phyloP scores from a whole-genome alignment of 2,797 vertebrate genomes.

The Schizothorax lantsangensis region DNA sequence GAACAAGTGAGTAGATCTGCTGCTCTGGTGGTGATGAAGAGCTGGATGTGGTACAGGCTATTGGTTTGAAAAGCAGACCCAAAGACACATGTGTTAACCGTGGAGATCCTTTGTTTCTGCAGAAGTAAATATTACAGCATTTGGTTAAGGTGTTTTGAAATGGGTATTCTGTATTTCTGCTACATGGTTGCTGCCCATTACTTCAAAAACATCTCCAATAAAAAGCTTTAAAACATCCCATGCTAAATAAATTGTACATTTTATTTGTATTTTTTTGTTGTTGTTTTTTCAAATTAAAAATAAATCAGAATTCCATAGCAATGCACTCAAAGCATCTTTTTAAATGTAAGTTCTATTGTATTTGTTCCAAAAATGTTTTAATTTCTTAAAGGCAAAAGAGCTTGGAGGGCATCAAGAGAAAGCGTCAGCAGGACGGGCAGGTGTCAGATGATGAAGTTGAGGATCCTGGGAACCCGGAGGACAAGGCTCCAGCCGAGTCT shows the following conservation, averaged over 20 bases:
- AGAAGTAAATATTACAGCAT: not conserved
- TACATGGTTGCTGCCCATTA: not conserved
- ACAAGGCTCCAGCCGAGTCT: conserved; percentile 60
- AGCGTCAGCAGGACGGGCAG: conserved; percentile 60
- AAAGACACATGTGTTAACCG: not conserved
- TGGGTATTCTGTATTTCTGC: not conserved
- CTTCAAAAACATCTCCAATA: not conserved
- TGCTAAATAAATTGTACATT: no score
- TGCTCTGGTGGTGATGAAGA: not conserved
- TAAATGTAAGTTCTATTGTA: not conserved
- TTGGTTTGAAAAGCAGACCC: not conserved
- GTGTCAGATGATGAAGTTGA: conserved; percentile 83
- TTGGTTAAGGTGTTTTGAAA: not conserved
- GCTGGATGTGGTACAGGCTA: not conserved
- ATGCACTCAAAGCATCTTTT: not conserved
- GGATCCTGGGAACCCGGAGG: conserved; percentile 82
- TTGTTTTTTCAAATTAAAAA: not conserved
- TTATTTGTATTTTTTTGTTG: no score
- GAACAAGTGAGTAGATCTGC: conserved; percentile 76
- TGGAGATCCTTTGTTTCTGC: not conserved
- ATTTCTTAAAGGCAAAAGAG: conserved; percentile 81
- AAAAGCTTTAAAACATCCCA: not conserved
- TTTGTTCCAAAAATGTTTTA: not conserved
- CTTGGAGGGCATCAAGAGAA: conserved; percentile 85
- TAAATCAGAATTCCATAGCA: not conserved